Percentiles rank a stretch among this genome's conserved stretches.
Evolutionary conservation across 1,140 invertebrate species (phyloP).

Genomic region (Musca vetustissima): DNA sequence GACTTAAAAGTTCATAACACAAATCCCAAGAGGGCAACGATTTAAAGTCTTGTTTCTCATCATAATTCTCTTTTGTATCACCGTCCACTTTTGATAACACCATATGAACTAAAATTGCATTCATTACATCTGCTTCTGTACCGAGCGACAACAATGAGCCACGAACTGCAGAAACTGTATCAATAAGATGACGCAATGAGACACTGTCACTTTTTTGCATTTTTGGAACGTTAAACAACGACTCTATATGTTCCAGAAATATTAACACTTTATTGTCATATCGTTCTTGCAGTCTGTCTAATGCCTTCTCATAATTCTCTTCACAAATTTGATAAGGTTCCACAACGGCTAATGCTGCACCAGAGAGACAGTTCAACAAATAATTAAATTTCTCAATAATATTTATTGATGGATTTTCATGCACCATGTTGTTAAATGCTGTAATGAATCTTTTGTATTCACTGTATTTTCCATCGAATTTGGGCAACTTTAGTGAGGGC

Average conservation of each 20-base stretch:
- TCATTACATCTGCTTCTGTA: conserved; percentile 11
- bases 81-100: not conserved
- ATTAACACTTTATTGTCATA: conserved; percentile 2
- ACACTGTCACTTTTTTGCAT: too few relatives aligned
- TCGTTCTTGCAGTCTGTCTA: conserved; percentile 4
- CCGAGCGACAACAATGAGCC: not conserved
- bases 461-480: conserved; percentile 16
- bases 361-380: conserved; percentile 12
- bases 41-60: conserved; percentile 12
- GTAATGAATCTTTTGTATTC: conserved; percentile 3
- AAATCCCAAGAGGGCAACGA: conserved; percentile 9
- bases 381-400: conserved; percentile 20
- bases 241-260: too few relatives aligned
- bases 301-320: conserved; percentile 12
- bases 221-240: too few relatives aligned
- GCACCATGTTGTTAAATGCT: not conserved
- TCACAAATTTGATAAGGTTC: conserved; percentile 11
- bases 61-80: not conserved
- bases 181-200: not conserved
- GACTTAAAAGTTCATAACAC: not conserved
- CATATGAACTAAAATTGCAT: conserved; percentile 13
- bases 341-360: conserved; percentile 1
- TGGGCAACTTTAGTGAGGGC: conserved; percentile 9
- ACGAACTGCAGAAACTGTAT: not conserved
- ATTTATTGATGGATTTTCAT: not conserved